Evolutionary conservation across 2,797 vertebrate genomes (phyloP).

Genomic region (Masticophis lateralis): DNA sequence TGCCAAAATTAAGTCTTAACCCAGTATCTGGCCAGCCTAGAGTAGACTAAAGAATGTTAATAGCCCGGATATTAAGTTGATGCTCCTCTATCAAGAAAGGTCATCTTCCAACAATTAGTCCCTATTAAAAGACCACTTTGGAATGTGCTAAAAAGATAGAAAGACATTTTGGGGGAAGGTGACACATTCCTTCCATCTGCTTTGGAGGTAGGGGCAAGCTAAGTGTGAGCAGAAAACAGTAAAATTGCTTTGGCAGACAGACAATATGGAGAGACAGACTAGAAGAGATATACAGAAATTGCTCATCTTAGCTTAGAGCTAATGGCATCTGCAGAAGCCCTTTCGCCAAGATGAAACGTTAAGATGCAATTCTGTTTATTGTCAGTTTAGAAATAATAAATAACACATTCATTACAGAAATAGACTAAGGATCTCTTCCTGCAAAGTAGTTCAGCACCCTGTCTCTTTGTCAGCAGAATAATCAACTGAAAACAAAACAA

Average conservation of each 20-base stretch:
- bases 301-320: neutral
- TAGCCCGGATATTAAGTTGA: neutral
- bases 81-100: neutral
- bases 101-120: neutral
- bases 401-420: neutral
- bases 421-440: neutral
- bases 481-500: neutral
- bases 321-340: neutral
- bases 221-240: neutral
- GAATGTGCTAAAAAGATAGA: slow-evolving; percentile 3
- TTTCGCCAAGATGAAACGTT: neutral
- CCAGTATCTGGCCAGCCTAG: neutral
- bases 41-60: neutral
- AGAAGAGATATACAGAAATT: neutral
- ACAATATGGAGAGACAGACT: neutral
- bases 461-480: neutral
- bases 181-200: neutral
- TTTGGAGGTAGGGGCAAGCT: neutral
- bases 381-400: neutral
- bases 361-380: neutral
- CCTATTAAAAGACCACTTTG: neutral
- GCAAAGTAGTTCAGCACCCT: neutral
- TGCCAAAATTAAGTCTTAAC: neutral
- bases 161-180: neutral
- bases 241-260: neutral